Evolutionary conservation across 1,140 invertebrate species (phyloP), one percentile per base, ranked within the genome.

Genomic region (Protaetia brevitarsis): DNA sequence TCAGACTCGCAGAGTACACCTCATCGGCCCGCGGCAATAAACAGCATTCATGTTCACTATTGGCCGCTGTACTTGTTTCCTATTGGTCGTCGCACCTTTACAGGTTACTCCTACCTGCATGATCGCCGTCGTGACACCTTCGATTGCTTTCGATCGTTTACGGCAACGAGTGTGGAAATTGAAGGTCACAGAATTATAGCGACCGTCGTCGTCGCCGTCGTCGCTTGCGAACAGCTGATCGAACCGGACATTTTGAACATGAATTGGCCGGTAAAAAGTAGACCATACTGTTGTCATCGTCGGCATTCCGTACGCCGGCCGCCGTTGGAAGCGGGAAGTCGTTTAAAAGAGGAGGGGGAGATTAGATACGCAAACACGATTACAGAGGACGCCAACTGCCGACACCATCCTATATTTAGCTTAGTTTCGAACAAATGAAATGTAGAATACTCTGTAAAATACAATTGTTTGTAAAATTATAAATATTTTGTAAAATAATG

Each of bases 71-170:
- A 64, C 65, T 64, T 57, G 29, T 45, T 30, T 63, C 69, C 72
- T 69, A 78, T 78, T 78, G 77, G 77, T 74, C n/a, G n/a, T n/a
- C 69, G 74, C 74, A 72, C 74, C 75, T 74, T 69, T 64, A 71
- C 76, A 78, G 76, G 77, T 77, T 61, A 78, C 77, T 73, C 77
- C 77, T 78, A 76, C 76, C 74, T 76, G 73, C 63, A 64, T 51
- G 41, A 51, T 51, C 26, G 23, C 27, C 31, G 26, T 16, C n/a
- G 57, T 31, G 27, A 23, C 31, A 64, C 27, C 23, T 30, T 65
- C 31, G n/a, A 51, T 23, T 29, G 26, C 19, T 13, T 13, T 26
- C 41, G 21, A 58, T 13, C 26, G 57, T 29, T n/a, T n/a, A 60
- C 51, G 36, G 64, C 31, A 58, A 26, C 31, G 26, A 8, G 26